Evolutionary conservation across 92 coral and sea anemone genomes (phyloP).

Genomic region (Heteractis magnifica): DNA sequence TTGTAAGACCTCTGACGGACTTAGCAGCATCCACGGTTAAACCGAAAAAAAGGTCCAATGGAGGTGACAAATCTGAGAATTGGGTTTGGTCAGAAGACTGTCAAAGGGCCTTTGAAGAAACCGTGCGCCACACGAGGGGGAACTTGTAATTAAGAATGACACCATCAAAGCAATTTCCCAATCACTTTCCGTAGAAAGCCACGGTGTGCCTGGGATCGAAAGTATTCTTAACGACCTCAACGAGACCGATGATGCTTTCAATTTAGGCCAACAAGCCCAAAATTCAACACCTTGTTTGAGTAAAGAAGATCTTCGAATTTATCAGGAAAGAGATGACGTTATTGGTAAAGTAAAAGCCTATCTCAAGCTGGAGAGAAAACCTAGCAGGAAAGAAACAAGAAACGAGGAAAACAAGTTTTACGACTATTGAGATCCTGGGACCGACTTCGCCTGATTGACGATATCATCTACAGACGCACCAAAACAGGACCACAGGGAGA

Average conservation of each 20-base stretch:
- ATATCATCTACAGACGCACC: not conserved
- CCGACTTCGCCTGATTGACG: not conserved
- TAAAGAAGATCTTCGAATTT: too few relatives aligned
- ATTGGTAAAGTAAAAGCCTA: not conserved
- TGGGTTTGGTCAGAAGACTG: too few relatives aligned
- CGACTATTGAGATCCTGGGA: not conserved
- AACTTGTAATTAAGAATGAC: not conserved
- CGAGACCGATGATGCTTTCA: not conserved
- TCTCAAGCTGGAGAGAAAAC: not conserved
- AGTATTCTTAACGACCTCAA: not conserved
- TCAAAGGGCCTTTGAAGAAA: constrained; percentile 1
- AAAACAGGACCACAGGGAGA: not conserved
- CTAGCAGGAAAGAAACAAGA: not conserved
- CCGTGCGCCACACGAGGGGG: constrained; percentile 21
- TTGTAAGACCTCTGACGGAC: too few relatives aligned
- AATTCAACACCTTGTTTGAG: too few relatives aligned
- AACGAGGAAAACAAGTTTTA: not conserved
- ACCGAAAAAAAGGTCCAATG: too few relatives aligned
- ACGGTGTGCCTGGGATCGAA: not conserved
- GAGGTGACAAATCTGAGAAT: too few relatives aligned
- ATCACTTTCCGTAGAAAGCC: not conserved
- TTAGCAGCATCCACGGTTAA: too few relatives aligned
- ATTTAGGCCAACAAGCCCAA: not conserved
- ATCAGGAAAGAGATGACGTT: not conserved
- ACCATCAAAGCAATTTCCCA: not conserved